Conservation (phyloP, 2,113 vertebrate species). For the Dipodomys merriami region DNA sequence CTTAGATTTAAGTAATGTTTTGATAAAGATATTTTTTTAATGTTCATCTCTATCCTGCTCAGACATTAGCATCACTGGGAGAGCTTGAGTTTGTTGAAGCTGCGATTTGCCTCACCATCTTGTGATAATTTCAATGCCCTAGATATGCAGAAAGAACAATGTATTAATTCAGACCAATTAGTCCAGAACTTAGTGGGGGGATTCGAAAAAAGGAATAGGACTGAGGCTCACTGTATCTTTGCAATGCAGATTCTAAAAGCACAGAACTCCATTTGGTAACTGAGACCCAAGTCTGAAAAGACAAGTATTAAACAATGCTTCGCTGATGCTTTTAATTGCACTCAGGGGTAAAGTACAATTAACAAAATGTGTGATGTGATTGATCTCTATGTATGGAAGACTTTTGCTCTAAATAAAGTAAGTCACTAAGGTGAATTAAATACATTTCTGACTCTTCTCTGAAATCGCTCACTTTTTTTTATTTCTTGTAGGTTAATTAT, state of each 20-base stretch:
- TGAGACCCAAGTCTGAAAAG: background rate
- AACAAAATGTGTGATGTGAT: slow-evolving; percentile 66
- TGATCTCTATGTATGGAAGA: slow-evolving; percentile 63
- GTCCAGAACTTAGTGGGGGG: background rate
- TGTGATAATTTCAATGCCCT: background rate
- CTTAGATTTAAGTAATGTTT: slow-evolving; percentile 8
- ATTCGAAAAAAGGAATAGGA: background rate
- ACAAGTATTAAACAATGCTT: background rate
- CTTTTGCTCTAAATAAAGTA: slow-evolving; percentile 68
- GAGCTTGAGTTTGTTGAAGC: background rate
- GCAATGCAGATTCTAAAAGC: background rate
- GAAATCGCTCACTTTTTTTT: slow-evolving; percentile 49
- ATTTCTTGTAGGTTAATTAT: slow-evolving; percentile 50
- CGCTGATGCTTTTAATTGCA: slow-evolving; percentile 55
- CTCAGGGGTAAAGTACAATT: slow-evolving; percentile 71
- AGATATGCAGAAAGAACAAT: too few relatives aligned
- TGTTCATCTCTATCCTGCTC: background rate
- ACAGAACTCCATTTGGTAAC: background rate
- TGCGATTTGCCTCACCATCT: background rate
- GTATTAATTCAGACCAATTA: background rate
- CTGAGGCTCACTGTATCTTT: background rate
- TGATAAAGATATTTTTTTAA: slow-evolving; percentile 15
- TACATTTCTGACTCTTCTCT: slow-evolving; percentile 55
- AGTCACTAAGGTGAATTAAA: slow-evolving; percentile 64
- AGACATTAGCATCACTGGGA: too few relatives aligned